A percentile compares a stretch with the other conserved stretches of the same genome.
These are phyloP conservation scores for Lagria hirta DNA, from an alignment of 2,888 invertebrate species.

Conservation along the genomic window DNA sequence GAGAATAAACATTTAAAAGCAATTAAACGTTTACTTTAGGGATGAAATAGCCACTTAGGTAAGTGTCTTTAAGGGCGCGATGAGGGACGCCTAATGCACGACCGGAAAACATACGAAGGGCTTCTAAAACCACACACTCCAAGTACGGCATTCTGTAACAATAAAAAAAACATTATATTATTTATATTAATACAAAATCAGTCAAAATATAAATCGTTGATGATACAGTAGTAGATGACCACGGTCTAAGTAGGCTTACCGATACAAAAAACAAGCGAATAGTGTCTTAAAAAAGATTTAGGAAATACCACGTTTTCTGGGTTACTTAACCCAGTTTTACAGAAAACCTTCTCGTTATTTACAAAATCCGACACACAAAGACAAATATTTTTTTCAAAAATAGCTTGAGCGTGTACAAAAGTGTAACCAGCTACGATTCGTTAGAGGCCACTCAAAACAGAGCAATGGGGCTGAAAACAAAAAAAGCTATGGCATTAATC, in stretches of 20 bases:
- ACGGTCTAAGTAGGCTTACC: not conserved
- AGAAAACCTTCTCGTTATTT: no score
- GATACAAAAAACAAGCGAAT: no score
- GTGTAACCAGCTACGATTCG: no score
- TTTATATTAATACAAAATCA: not conserved
- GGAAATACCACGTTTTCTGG: no score
- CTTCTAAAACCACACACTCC: slow-evolving; percentile 76
- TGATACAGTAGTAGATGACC: not conserved
- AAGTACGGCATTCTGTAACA: slow-evolving; percentile 72
- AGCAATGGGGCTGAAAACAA: no score
- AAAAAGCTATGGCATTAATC: no score
- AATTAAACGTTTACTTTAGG: slow-evolving; percentile 66
- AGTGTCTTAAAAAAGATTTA: no score
- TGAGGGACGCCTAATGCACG: slow-evolving; percentile 79
- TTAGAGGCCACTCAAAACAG: no score
- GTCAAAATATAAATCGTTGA: slow-evolving; percentile 6
- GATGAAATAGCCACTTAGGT: slow-evolving; percentile 69
- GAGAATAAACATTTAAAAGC: not conserved
- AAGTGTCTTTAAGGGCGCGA: slow-evolving; percentile 72
- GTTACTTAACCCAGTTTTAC: no score
- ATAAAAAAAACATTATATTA: not conserved
- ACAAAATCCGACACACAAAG: no score
- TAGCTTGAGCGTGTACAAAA: no score
- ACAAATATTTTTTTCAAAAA: no score
- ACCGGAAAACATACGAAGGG: slow-evolving; percentile 78